Evolutionary conservation across 2,113 vertebrate species (phyloP).

Genomic region (Rattus norvegicus): GRCr8 NC_086030.1:33247001-33247500

Average conservation of each 20-base stretch:
- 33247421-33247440: background rate
- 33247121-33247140: background rate
- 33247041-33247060: background rate
- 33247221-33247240: too few species aligned
- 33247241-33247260: background rate
- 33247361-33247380: background rate
- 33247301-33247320: too few species aligned
- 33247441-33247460: background rate
- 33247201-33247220: background rate
- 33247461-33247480: background rate
- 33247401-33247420: background rate
- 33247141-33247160: background rate
- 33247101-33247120: too few species aligned
- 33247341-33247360: background rate
- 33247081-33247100: background rate
- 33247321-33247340: fast-evolving
- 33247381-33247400: background rate
- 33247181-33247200: background rate
- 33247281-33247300: background rate
- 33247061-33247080: too few species aligned
- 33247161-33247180: background rate
- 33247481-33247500: background rate
- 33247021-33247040: too few species aligned
- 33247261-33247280: background rate
- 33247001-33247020: background rate